Conservation (phyloP, 1,140 invertebrate species). For the Trichonephila inaurata region DNA sequence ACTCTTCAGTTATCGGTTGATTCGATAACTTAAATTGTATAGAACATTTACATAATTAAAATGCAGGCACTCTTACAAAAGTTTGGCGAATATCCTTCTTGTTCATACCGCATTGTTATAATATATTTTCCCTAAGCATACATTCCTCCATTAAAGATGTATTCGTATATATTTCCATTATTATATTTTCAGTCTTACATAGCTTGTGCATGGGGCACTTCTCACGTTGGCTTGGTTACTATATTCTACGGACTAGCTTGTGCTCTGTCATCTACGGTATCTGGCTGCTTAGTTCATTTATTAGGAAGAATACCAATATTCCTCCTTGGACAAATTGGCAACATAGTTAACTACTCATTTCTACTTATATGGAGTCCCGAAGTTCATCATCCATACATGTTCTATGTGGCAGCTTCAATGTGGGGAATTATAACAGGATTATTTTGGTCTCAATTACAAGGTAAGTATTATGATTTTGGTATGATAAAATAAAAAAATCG, state of each 20-base stretch:
- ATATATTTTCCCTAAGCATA: no score
- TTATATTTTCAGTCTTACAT: conserved; percentile 89
- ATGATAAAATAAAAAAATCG: no score
- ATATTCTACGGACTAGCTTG: conserved; percentile 96
- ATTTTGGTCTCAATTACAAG: conserved; percentile 44
- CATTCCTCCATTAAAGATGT: no score
- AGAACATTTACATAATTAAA: no score
- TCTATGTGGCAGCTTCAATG: conserved; percentile 93
- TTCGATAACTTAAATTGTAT: no score
- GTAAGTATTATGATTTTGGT: not conserved
- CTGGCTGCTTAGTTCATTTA: conserved; percentile 95
- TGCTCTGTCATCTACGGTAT: conserved; percentile 92
- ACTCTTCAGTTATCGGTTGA: no score
- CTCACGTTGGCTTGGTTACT: conserved; percentile 96
- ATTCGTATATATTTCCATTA: not conserved
- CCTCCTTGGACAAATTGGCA: conserved; percentile 88
- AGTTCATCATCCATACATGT: conserved; percentile 88
- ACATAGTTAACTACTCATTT: conserved; percentile 87
- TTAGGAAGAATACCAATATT: conserved; percentile 94
- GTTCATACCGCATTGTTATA: no score
- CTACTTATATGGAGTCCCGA: conserved; percentile 93
- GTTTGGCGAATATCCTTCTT: no score
- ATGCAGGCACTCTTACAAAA: no score
- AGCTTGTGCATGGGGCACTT: conserved; percentile 93
- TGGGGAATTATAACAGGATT: conserved; percentile 86